Evolutionary conservation across 2,888 invertebrate genomes (phyloP), one percentile per base, ranked within the genome.

Genomic region (Melitaea athalia): DNA sequence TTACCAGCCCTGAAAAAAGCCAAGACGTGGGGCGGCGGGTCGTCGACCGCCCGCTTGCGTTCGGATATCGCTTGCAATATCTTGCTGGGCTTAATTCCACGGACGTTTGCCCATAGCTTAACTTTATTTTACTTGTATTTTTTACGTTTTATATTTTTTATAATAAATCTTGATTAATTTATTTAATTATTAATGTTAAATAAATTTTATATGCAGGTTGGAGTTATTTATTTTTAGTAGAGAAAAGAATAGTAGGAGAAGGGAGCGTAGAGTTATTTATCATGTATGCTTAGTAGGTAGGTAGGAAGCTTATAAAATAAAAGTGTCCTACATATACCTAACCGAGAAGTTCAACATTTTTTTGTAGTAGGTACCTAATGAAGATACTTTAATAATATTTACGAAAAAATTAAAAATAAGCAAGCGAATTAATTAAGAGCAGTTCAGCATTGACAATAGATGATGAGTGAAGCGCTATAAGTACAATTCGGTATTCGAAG

Each of bases 31-130:
- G 88, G 85, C 86, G 86, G 75, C 83, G 77, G 91, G 87, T 91
- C 90, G 77, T 74, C 81, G 91, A 85, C 91, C 91, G 89, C 88
- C 85, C 85, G 81, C 88, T 85, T 85, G 81, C 83, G 82, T 86
- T 85, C 85, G 85, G 88, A 89, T 87, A 89, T 82, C 87, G 85
- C 83, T 84, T 79, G 88, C 88, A 86, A 90, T 90, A 89, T 89
- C 86, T 84, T 76, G 81, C 82, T 80, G 77, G 79, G 80, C 82
- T 84, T 88, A 86, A 86, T 86, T 53, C 64, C 57, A 38, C 53
- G 63, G 38, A 59, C 60, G 60, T 64, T 60, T 63, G 64, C 59
- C 67, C 45, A 62, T 31, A 63, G 64, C 63, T 69, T 63, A 65
- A 69, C 62, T 69, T 65, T 52, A 69, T 65, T 65, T 69, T 59